Evolutionary conservation across 2,113 vertebrate species (phyloP).

Genomic region (Panurus biarmicus): DNA sequence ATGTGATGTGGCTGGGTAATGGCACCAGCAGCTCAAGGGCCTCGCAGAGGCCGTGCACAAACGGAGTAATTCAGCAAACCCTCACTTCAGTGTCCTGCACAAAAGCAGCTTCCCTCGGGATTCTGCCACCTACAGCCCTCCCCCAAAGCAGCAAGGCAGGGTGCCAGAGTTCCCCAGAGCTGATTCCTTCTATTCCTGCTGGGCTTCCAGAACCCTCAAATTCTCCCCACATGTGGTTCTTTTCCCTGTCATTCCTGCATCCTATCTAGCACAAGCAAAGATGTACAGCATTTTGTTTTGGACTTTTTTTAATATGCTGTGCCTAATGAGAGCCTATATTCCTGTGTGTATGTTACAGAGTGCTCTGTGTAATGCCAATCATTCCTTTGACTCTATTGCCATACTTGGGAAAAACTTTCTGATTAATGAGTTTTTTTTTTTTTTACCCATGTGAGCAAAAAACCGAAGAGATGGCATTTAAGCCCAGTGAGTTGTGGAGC

Average conservation of each 20-base stretch:
- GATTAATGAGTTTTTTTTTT: slow-evolving; percentile 54
- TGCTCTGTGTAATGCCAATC: slow-evolving; percentile 47
- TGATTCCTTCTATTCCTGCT: not conserved
- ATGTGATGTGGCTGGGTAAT: not conserved
- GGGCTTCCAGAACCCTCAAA: not conserved
- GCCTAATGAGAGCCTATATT: slow-evolving; percentile 16
- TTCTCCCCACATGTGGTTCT: not conserved
- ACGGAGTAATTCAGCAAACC: not conserved
- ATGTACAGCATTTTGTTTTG: not conserved
- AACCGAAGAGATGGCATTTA: not conserved
- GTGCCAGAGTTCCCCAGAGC: not conserved
- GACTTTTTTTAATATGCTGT: not conserved
- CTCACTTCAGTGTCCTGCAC: not conserved
- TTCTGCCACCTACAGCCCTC: not conserved
- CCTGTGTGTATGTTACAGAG: not conserved
- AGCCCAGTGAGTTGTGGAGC: slow-evolving; percentile 8
- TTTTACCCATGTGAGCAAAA: not conserved
- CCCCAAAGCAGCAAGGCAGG: not conserved
- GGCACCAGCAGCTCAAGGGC: not conserved
- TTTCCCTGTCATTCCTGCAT: not conserved
- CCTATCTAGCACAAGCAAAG: not conserved
- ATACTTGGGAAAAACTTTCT: slow-evolving; percentile 41
- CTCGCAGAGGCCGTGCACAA: fast-evolving
- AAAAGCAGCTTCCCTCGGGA: not conserved
- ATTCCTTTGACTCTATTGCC: slow-evolving; percentile 56